Percentiles rank a stretch among this genome's conserved stretches.
Conservation (phyloP, 2,888 invertebrate genomes). For the Lamproptera curius region DNA sequence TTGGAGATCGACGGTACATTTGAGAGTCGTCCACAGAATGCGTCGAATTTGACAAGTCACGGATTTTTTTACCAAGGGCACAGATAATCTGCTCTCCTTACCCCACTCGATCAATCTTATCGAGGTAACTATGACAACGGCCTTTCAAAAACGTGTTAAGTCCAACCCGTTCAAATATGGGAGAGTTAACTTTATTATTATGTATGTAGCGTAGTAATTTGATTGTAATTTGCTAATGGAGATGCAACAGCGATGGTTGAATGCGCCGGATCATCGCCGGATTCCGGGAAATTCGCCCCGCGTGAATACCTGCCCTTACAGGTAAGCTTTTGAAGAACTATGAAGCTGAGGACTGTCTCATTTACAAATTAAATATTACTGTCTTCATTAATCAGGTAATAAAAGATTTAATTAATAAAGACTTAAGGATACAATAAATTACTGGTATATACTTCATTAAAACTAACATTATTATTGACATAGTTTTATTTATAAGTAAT, state of each 20-base stretch:
- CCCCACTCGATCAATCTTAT: conserved; percentile 79
- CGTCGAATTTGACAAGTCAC: conserved; percentile 77
- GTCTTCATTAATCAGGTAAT: no score
- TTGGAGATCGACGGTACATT: conserved; percentile 42
- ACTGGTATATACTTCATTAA: no score
- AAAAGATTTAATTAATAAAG: no score
- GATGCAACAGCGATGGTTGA: conserved; percentile 50
- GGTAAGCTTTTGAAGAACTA: conserved; percentile 44
- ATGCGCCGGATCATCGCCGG: conserved; percentile 74
- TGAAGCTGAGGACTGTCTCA: no score
- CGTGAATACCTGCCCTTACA: conserved; percentile 75
- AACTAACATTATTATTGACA: no score
- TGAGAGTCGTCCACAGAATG: conserved; percentile 57
- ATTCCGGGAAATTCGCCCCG: conserved; percentile 77
- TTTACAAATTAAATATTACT: no score
- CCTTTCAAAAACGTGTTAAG: conserved; percentile 34
- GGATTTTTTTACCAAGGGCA: conserved; percentile 60
- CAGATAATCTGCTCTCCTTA: conserved; percentile 73
- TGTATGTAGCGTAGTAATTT: conserved; percentile 20
- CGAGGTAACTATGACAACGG: conserved; percentile 52
- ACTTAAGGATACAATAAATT: no score
- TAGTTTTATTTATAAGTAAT: no score
- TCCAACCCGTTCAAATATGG: neutral
- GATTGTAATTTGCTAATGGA: conserved; percentile 35
- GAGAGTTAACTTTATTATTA: conserved; percentile 29